Base-by-base conservation (phyloP, 37 sponge, comb jelly and placozoan genomes). In the Dysidea cf. avara region DNA sequence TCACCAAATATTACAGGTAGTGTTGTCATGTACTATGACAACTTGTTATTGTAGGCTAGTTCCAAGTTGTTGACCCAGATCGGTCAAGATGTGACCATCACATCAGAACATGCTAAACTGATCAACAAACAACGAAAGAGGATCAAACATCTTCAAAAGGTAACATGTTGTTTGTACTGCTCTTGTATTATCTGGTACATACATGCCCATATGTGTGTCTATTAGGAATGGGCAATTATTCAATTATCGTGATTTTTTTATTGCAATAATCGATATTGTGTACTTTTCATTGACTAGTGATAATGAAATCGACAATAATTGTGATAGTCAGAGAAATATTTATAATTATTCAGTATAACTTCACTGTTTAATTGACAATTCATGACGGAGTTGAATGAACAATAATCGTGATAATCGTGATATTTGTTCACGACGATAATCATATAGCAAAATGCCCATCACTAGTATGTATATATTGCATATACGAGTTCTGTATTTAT, bases 81-180 rank as follows among this genome's bases (percentile, higher is more conserved):
- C 7, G 91, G 95, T 0, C 91, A 89, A 40, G 95, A 94, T 61
- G 86, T 87, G 6, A 91, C 95, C 58, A 94, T 94, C 59, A 72
- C 84, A n/a, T 51, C 55, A 31, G 90, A 89, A 38, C 95, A 90
- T 57, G 77, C 54, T 24, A 69, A 81, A 53, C 75, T 94, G 61
- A 49, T 86, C 56, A 39, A 56, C 31, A 82, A 75, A 49, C 90
- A 89, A 64, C 53, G 64, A 22, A 64, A 83, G 33, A 86, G 86
- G 55, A 82, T 94, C 13, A 26, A 33, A 13, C 91, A 94, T 34
- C 76, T 94, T 22, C 74, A 86, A 52, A 64, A 83, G 91, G 94
- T 93, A 58, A 71, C 24, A 18, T 24, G 0, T 39, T 46, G 39
- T 21, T 11, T 37, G n/a, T 50, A 54, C 56, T 26, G 32, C 62